Evolutionary conservation across 2,888 invertebrate species (phyloP).

Genomic region (Ectobius pallidus): DNA sequence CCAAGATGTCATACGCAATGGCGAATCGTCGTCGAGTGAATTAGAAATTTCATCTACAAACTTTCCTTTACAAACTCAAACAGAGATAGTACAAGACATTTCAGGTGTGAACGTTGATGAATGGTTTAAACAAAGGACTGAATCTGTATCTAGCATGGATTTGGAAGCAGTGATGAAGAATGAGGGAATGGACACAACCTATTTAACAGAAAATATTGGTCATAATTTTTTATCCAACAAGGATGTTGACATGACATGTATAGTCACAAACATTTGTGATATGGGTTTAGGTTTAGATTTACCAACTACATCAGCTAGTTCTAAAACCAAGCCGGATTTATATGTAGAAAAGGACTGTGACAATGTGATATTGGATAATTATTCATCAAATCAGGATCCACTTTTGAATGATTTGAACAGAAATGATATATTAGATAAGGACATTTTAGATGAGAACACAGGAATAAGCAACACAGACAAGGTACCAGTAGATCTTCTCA

Average conservation of each 20-base stretch:
- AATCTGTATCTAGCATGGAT: slow-evolving; percentile 50
- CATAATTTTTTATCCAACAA: slow-evolving; percentile 39
- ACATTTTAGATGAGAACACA: slow-evolving; percentile 30
- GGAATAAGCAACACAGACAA: slow-evolving; percentile 4
- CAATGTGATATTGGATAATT: slow-evolving; percentile 21
- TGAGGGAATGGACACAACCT: slow-evolving; percentile 35
- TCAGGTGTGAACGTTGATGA: slow-evolving; percentile 49
- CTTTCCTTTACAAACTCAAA: slow-evolving; percentile 23
- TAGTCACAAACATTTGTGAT: slow-evolving; percentile 40
- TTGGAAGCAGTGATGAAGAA: slow-evolving; percentile 48
- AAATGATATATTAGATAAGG: slow-evolving; percentile 37
- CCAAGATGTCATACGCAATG: slow-evolving; percentile 31
- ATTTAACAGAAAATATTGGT: slow-evolving; percentile 35
- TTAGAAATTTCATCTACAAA: slow-evolving; percentile 23
- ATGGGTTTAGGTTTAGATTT: slow-evolving; percentile 35
- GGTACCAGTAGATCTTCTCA: background rate
- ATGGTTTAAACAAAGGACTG: slow-evolving; percentile 52
- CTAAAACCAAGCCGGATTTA: slow-evolving; percentile 5
- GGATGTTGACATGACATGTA: slow-evolving; percentile 39
- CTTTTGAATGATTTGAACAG: slow-evolving; percentile 32
- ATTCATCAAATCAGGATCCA: slow-evolving; percentile 33
- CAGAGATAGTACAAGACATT: slow-evolving; percentile 33
- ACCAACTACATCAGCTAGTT: slow-evolving; percentile 19
- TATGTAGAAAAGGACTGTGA: slow-evolving; percentile 32
- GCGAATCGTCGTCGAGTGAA: background rate